Conservation (phyloP, 2,888 invertebrate genomes). For the Eristalinus sepulchralis region DNA sequence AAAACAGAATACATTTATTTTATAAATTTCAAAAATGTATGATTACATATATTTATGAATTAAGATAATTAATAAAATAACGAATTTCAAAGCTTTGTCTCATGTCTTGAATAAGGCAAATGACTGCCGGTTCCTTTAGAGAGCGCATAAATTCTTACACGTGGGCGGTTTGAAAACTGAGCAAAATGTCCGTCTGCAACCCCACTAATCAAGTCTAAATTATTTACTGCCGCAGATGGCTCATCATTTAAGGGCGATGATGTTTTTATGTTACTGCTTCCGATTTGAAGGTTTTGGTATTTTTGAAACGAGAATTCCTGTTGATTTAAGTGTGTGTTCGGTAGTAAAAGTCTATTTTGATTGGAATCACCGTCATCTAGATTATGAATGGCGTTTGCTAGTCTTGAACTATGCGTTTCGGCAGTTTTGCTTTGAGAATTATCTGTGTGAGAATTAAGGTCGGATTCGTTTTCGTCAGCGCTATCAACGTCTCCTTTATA, state of each 20-base stretch:
- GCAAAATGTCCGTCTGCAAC: slow-evolving; percentile 66
- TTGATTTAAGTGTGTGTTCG: slow-evolving; percentile 17
- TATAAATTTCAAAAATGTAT: slow-evolving; percentile 27
- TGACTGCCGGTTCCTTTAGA: slow-evolving; percentile 69
- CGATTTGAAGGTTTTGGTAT: slow-evolving; percentile 37
- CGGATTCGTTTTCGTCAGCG: slow-evolving; percentile 86
- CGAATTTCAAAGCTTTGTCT: slow-evolving; percentile 73
- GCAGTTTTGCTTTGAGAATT: slow-evolving; percentile 55
- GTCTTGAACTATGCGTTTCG: slow-evolving; percentile 58
- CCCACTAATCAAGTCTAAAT: slow-evolving; percentile 74
- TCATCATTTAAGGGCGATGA: slow-evolving; percentile 45
- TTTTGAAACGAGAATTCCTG: slow-evolving; percentile 36
- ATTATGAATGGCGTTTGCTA: slow-evolving; percentile 70
- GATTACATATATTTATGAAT: slow-evolving; percentile 26
- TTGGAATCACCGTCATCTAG: slow-evolving; percentile 51
- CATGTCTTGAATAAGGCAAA: slow-evolving; percentile 73
- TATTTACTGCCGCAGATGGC: slow-evolving; percentile 72
- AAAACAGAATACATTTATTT: background rate
- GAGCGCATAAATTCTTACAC: slow-evolving; percentile 72
- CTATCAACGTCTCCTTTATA: slow-evolving; percentile 90
- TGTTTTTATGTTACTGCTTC: slow-evolving; percentile 49
- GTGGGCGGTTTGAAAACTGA: slow-evolving; percentile 72
- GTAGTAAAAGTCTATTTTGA: slow-evolving; percentile 42
- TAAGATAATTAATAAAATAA: slow-evolving; percentile 42
- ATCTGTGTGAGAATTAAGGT: slow-evolving; percentile 79